Conservation (phyloP, 2,113 vertebrate species). For the Thinocorus orbignyianus region DNA sequence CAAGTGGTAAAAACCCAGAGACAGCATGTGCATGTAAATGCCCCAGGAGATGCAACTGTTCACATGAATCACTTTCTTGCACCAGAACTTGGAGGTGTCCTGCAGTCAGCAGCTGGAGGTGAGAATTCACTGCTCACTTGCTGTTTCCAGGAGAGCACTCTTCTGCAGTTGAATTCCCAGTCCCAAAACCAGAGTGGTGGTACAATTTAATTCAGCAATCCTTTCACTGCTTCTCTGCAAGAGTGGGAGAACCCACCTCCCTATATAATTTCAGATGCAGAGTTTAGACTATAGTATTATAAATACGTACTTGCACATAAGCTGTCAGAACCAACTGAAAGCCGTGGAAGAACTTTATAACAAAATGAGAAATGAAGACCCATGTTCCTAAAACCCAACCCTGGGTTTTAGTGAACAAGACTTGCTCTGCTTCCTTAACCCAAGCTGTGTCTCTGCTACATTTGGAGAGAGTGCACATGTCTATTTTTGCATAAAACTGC, state of each 20-base stretch:
- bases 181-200: background rate
- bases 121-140: background rate
- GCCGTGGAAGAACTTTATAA: background rate
- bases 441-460: background rate
- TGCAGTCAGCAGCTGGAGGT: background rate
- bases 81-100: background rate
- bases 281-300: background rate
- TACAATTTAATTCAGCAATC: background rate
- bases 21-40: background rate
- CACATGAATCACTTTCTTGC: background rate
- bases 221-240: background rate
- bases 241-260: background rate
- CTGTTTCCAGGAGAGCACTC: background rate
- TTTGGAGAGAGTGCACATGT: background rate
- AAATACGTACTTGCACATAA: background rate
- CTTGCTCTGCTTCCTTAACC: background rate
- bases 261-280: background rate
- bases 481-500: background rate
- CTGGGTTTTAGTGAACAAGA: background rate
- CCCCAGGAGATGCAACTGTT: background rate
- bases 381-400: background rate
- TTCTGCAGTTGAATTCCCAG: fast-evolving
- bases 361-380: background rate
- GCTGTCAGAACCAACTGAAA: background rate
- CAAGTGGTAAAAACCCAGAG: background rate